Percentiles rank a stretch among this genome's conserved stretches.
These are phyloP conservation scores for Sphyrna mokarran DNA, from an alignment of 2,113 vertebrate genomes.

Conservation along the genomic window DNA sequence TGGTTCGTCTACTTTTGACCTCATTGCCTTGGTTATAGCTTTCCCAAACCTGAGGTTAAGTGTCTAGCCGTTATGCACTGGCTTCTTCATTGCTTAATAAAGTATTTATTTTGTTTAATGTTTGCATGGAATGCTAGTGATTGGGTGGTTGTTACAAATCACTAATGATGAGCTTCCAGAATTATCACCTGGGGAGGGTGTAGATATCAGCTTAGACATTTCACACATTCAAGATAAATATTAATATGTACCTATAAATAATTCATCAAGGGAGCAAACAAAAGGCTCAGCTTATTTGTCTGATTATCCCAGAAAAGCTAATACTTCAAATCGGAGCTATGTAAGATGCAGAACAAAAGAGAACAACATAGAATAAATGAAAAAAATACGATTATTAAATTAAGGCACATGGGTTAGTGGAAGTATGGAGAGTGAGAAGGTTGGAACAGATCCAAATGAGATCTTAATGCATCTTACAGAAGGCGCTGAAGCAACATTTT, in stretches of 20 bases:
- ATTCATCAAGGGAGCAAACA: slow-evolving; percentile 22
- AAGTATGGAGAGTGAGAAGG: neutral
- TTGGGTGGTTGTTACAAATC: neutral
- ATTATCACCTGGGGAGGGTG: neutral
- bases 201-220: neutral
- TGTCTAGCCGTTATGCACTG: too few relatives aligned
- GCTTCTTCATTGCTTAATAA: neutral
- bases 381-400: neutral
- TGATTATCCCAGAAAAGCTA: neutral
- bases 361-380: neutral
- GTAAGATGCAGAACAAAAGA: neutral
- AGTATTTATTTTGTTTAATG: neutral
- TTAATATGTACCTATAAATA: slow-evolving; percentile 23
- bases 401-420: neutral
- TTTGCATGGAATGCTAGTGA: neutral
- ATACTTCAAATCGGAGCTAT: neutral
- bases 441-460: slow-evolving; percentile 7
- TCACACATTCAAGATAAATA: slow-evolving; percentile 7
- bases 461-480: slow-evolving; percentile 9
- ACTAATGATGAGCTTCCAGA: neutral
- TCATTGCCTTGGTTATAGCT: neutral
- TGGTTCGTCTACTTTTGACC: neutral
- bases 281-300: neutral
- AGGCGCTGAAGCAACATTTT: neutral
- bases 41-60: neutral